Conservation (phyloP, 2,888 invertebrate genomes). For the Hedya salicella region DNA sequence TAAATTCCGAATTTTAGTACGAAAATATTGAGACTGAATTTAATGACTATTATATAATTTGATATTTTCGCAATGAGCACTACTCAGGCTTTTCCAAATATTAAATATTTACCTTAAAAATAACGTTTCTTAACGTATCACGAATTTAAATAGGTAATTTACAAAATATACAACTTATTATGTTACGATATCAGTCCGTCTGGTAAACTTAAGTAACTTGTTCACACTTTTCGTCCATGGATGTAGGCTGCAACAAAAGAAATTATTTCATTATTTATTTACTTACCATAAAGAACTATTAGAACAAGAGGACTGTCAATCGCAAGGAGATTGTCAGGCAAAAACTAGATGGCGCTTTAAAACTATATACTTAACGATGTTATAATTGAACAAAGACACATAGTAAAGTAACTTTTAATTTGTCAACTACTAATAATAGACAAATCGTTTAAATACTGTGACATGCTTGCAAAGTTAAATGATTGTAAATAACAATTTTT, state of each 20-base stretch:
- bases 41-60: not conserved
- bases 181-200: slow-evolving; percentile 9
- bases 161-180: slow-evolving; percentile 23
- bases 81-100: slow-evolving; percentile 21
- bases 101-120: not conserved
- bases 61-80: slow-evolving; percentile 12
- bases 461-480: no score
- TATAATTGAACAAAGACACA: no score
- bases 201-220: not conserved
- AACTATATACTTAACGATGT: no score
- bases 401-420: no score
- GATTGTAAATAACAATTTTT: no score
- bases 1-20: not conserved
- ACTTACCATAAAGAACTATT: no score
- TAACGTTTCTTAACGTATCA: not conserved
- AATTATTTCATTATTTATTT: no score
- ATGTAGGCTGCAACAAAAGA: slow-evolving; percentile 72
- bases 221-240: slow-evolving; percentile 70
- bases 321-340: no score
- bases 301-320: no score
- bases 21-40: slow-evolving; percentile 1
- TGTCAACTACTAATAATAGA: no score
- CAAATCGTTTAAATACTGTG: no score
- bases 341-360: no score
- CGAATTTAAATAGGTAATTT: not conserved